Percentiles rank a stretch among this genome's conserved stretches.
These are phyloP conservation scores for Periophthalmus modestus DNA, from an alignment of 2,113 vertebrate genomes.

Conservation along the genomic window DNA sequence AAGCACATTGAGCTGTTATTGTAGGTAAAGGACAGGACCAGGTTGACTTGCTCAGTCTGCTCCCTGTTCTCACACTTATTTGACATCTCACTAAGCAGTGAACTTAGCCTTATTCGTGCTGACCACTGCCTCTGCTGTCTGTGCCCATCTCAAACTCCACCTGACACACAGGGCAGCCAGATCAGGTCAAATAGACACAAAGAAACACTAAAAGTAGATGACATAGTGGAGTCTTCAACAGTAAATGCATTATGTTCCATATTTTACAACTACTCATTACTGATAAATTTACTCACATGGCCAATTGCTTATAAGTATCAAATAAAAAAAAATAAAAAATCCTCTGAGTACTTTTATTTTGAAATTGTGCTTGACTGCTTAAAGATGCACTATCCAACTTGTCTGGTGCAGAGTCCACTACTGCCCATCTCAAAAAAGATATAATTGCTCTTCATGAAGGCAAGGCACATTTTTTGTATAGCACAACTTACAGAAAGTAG, in stretches of 20 bases:
- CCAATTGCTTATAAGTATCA: too few relatives aligned
- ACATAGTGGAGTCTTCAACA: constrained; percentile 2
- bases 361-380: too few relatives aligned
- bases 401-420: not conserved
- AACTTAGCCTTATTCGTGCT: constrained; percentile 19
- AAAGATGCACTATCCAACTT: too few relatives aligned
- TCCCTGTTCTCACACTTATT: constrained; percentile 14
- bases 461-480: too few relatives aligned
- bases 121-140: constrained; percentile 35
- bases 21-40: constrained; percentile 8
- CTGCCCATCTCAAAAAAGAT: too few relatives aligned
- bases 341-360: too few relatives aligned
- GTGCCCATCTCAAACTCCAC: constrained; percentile 33
- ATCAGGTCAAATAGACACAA: constrained; percentile 40
- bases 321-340: too few relatives aligned
- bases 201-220: constrained; percentile 32
- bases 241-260: too few relatives aligned
- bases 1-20: constrained; percentile 53
- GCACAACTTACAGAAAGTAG: too few relatives aligned
- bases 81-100: constrained; percentile 15
- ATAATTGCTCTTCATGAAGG: too few relatives aligned
- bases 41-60: constrained; percentile 3
- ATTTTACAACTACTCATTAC: too few relatives aligned
- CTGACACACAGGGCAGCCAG: constrained; percentile 32
- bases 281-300: too few relatives aligned